Base-by-base conservation (phyloP, 2,888 invertebrate genomes). In the Aporophyla lueneburgensis region DNA sequence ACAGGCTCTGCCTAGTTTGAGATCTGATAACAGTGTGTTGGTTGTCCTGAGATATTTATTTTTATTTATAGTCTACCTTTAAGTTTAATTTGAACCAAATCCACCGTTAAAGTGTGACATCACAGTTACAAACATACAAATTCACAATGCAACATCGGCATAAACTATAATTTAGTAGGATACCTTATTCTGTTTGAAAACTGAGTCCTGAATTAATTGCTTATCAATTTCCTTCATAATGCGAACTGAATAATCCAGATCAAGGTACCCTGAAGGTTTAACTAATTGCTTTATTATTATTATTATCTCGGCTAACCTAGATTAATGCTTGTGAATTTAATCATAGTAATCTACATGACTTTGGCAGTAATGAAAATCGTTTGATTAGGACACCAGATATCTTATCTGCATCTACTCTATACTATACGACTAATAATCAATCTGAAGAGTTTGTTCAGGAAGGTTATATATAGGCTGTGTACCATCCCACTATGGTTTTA, bases 221-320 rank as follows among this genome's bases (percentile, higher is more conserved):
- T n/a, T n/a, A 56, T 63, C 43, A 56, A 46, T 63, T 73, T 56
- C 9, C 27, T 24, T 24, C 33, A 43, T 63, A 58, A 59, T 5
- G 43, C 5, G n/a, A 65, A 53, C 16, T 19, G 63, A 74, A 49
- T 73, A 58, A 46, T 59, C 10, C 21, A 53, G 63, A 58, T 59
- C 24, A 14, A 58, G 56, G 33, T 56, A 56, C 2, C 16, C 43
- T 43, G 14, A 56, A 51, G 56, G 56, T 63, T 53, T 63, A 59
- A 74, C 65, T 65, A 40, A 74, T 74, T 65, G 58, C 27, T 46
- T 24, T 46, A 73, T 73, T 24, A 80, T 53, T 58, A 80, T 58
- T 46, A 43, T n/a, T 80, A 78, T 73, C 80, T 72, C 19, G 14
- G 19, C 2, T 24, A 33, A 51, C 33, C 56, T 46, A 46, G 33